Conservation (phyloP, 2,113 vertebrate species). For the Felis chaus region DNA sequence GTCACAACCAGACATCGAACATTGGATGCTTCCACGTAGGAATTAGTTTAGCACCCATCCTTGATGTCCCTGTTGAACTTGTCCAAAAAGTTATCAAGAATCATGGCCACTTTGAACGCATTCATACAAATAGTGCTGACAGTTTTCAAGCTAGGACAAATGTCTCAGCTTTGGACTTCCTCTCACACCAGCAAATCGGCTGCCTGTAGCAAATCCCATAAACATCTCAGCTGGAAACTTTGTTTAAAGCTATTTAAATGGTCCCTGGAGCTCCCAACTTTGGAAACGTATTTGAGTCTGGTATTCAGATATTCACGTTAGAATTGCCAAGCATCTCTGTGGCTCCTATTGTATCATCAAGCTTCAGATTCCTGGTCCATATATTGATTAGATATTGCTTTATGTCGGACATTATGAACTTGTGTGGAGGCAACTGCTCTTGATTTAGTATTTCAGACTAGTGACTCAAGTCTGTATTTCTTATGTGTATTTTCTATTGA, state of each 20-base stretch:
- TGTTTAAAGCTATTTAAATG: not conserved
- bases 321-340: not conserved
- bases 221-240: not conserved
- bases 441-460: not conserved
- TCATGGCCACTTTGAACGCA: not conserved
- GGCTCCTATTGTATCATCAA: not conserved
- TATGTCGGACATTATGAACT: not conserved
- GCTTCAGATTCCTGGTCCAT: not conserved
- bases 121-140: constrained; percentile 20
- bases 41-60: constrained; percentile 53
- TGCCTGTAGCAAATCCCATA: not conserved
- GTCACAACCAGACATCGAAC: constrained; percentile 32
- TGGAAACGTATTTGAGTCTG: not conserved
- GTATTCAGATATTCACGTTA: not conserved
- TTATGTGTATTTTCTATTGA: constrained; percentile 13
- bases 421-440: not conserved
- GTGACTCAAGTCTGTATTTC: not conserved
- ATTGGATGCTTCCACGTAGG: constrained; percentile 29
- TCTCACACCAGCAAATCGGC: not conserved
- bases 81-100: constrained; percentile 52
- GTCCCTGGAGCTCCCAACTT: not conserved
- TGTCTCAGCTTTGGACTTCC: not conserved
- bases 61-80: not conserved
- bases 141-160: constrained; percentile 34
- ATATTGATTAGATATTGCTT: not conserved